Evolutionary conservation across 2,888 invertebrate species (phyloP), one percentile per base, ranked within the genome.

Genomic region (Xestia xanthographa): DNA sequence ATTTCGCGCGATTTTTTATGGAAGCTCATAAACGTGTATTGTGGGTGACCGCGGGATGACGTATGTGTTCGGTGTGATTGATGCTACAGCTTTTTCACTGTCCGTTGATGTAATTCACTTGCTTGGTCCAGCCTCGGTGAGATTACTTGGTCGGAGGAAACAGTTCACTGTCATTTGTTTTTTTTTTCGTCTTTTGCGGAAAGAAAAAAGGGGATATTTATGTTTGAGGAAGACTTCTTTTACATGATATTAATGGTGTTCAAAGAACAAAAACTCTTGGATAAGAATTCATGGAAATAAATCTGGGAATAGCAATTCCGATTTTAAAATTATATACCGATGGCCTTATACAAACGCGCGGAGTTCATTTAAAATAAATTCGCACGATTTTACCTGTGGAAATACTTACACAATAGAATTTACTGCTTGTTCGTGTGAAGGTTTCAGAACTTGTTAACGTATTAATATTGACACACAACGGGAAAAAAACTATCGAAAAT

Each of bases 1-100:
- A 84, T 83, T 80, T 65, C 63, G 63, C 63, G 63, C 65, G 71
- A 83, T 84, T 85, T 86, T 85, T 84, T 84, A 85, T 79, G 82
- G 69, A 12, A 74, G 62, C 81, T 81, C 81, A 85, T 86, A 84
- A 86, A 78, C 68, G 63, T 58, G 67, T 78, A 72, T 71, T 86
- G 78, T 81, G 82, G 69, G 56, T 79, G 85, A 77, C 80, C 84
- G 62, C 74, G 9, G 17, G 62, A 72, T 86, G 84, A 85, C 84
- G 85, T 72, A 82, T 83, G 83, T 65, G 78, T 72, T 60, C 72
- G 53, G 48, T 66, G 75, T 85, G 85, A 85, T 85, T 77, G 85
- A 85, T 85, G 85, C 45, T 58, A 14, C n/a, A 50, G 65, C 58
- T 86, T 75, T 56, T 73, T 80, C 80, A 84, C 75, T 77, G 86